Conservation (phyloP, 2,797 vertebrate species). For the Alcedo quadribrachys region DNA sequence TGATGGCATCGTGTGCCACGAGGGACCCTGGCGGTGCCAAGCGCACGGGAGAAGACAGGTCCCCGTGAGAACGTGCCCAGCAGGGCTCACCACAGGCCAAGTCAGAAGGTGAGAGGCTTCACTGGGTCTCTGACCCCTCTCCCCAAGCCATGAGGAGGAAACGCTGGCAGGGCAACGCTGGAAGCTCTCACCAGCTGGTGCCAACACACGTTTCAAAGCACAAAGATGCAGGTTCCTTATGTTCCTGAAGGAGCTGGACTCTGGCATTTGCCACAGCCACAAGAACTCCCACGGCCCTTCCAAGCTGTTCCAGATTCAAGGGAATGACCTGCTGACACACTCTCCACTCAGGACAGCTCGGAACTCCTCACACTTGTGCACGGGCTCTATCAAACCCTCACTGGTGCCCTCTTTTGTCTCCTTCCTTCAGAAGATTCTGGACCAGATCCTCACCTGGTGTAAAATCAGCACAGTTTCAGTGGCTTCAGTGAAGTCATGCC, state of each 20-base stretch:
- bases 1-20: not conserved
- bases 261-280: rapidly evolving
- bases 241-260: not conserved
- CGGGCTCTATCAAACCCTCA: not conserved
- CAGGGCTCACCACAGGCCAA: not conserved
- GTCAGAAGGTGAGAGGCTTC: not conserved
- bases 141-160: not conserved
- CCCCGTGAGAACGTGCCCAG: not conserved
- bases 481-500: conserved; percentile 63
- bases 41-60: rapidly evolving
- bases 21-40: not conserved
- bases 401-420: not conserved
- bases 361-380: not conserved
- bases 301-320: not conserved
- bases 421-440: not conserved
- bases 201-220: not conserved
- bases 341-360: not conserved
- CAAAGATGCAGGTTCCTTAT: rapidly evolving
- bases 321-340: not conserved
- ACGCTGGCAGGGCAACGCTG: not conserved
- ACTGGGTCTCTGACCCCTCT: not conserved
- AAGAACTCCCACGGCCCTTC: not conserved
- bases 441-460: conserved; percentile 5
- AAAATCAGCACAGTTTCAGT: conserved; percentile 30
- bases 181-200: not conserved